Percentiles rank a stretch among this genome's conserved stretches.
Evolutionary conservation across 1,140 invertebrate genomes (phyloP).

Genomic region (Caenorhabditis tropicalis): DNA sequence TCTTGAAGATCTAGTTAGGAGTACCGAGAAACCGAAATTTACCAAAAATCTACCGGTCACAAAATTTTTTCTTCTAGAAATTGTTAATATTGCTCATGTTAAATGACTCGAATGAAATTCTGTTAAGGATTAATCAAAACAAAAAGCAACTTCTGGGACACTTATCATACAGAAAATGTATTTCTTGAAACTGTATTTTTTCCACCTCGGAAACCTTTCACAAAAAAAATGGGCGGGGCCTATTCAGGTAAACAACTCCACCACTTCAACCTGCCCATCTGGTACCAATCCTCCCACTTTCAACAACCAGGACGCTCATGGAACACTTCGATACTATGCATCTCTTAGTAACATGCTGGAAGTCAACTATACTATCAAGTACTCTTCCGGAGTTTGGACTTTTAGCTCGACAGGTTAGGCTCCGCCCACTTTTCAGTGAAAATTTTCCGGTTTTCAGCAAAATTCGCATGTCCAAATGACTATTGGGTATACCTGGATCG

Average conservation of each 20-base stretch:
- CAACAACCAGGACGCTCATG: background rate
- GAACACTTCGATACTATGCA: background rate
- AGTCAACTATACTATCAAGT: background rate
- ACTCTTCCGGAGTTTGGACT: background rate
- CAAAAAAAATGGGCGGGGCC: too few relatives aligned
- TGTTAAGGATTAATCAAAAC: too few relatives aligned
- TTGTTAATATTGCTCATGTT: too few relatives aligned
- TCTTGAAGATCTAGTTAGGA: too few relatives aligned
- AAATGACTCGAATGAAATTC: too few relatives aligned
- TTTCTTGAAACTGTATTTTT: too few relatives aligned
- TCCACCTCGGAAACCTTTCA: too few relatives aligned
- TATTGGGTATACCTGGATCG: background rate
- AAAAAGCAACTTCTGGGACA: too few relatives aligned
- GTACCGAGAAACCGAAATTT: too few relatives aligned
- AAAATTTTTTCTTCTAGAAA: too few relatives aligned
- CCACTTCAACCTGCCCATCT: background rate
- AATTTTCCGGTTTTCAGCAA: background rate
- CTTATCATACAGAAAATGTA: too few relatives aligned
- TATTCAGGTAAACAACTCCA: background rate
- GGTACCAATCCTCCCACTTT: background rate
- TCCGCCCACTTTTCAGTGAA: background rate
- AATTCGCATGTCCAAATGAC: background rate
- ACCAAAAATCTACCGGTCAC: too few relatives aligned
- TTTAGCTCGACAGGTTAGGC: background rate
- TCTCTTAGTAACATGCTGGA: background rate